These are phyloP conservation scores for Porites rus DNA, from an alignment of 92 coral and sea anemone genomes.

Conservation along the genomic window DNA sequence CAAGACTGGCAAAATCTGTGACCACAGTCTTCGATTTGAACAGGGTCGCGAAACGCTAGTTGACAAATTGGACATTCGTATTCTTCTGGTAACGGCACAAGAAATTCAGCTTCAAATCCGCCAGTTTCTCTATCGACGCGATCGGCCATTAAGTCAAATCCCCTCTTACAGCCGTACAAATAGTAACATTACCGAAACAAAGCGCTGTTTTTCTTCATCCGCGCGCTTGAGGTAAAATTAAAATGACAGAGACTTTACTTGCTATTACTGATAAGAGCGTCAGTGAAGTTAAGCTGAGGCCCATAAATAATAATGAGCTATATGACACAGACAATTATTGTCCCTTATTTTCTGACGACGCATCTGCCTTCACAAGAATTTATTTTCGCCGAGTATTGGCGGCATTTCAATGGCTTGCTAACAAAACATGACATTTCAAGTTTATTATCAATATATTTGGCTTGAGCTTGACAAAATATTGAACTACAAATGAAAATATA, in stretches of 20 bases:
- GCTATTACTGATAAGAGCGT: neutral
- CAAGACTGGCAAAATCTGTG: conserved; percentile 98
- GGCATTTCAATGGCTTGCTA: neutral
- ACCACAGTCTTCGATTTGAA: conserved; percentile 98
- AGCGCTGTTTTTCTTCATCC: neutral
- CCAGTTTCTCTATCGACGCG: conserved; percentile 96
- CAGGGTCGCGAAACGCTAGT: conserved; percentile 97
- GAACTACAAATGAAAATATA: neutral
- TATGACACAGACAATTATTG: neutral
- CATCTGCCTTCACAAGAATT: conserved; percentile 21
- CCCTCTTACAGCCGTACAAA: neutral
- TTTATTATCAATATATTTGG: conserved; percentile 26
- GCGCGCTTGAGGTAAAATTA: neutral
- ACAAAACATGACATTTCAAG: conserved; percentile 24
- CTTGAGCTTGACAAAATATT: neutral
- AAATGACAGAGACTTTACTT: conserved; percentile 11
- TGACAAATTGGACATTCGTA: conserved; percentile 99
- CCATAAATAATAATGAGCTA: neutral
- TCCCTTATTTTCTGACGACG: neutral
- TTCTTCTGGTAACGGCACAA: conserved; percentile 86
- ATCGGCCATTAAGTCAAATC: conserved; percentile 79
- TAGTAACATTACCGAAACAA: too few relatives aligned
- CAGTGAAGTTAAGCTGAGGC: neutral
- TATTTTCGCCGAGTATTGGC: neutral
- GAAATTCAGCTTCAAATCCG: conserved; percentile 95